Evolutionary conservation across 92 coral and sea anemone species (phyloP).

Genomic region (Phenganax subtilis): DNA sequence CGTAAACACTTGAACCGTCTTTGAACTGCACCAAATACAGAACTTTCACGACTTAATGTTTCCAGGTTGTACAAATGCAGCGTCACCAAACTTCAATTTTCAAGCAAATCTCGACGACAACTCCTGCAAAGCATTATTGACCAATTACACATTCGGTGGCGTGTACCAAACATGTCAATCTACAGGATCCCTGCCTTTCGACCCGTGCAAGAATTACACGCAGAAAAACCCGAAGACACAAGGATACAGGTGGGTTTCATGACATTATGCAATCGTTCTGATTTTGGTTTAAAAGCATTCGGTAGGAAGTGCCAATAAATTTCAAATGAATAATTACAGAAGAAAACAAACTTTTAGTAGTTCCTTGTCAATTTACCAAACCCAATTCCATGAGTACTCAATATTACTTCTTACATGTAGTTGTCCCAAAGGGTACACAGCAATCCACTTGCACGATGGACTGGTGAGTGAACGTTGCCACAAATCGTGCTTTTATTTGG

Average conservation of each 20-base stretch:
- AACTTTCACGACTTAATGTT: no score
- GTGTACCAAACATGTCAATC: constrained; percentile 71
- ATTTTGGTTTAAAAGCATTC: background rate
- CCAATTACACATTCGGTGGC: constrained; percentile 90
- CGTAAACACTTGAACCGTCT: no score
- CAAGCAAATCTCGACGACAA: constrained; percentile 84
- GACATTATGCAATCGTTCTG: background rate
- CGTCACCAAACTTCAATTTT: constrained; percentile 84
- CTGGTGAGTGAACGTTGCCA: constrained; percentile 66
- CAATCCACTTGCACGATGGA: constrained; percentile 70
- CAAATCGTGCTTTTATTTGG: constrained; percentile 60
- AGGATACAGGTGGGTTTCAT: constrained; percentile 17
- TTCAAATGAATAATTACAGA: no score
- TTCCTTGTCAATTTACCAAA: background rate
- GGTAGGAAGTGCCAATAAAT: no score
- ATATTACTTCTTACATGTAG: constrained; percentile 38
- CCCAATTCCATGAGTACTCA: no score
- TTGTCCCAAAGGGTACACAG: constrained; percentile 65
- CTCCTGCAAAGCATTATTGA: constrained; percentile 70
- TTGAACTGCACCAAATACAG: no score
- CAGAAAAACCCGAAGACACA: constrained; percentile 71
- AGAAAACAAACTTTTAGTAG: background rate
- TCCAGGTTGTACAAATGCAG: constrained; percentile 67
- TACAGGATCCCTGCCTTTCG: constrained; percentile 55
- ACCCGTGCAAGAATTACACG: constrained; percentile 60